phyloP scores from a whole-genome alignment of 2,113 vertebrate species.

The Thymallus thymallus region DNA sequence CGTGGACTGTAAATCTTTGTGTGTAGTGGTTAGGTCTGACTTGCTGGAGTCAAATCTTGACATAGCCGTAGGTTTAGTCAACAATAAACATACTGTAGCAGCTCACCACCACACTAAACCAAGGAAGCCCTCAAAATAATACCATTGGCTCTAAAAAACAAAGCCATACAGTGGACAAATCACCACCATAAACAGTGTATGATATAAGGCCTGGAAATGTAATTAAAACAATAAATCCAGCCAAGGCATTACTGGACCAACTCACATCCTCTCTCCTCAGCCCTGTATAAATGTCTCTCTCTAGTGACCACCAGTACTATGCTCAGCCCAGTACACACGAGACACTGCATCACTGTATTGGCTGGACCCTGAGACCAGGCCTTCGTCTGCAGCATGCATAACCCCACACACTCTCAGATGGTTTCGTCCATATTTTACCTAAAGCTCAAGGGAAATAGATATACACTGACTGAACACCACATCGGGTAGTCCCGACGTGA shows the following conservation, averaged over 20 bases:
- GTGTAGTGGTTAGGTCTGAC: background rate
- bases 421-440: slow-evolving; percentile 91
- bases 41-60: background rate
- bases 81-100: background rate
- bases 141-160: slow-evolving; percentile 72
- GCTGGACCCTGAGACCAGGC: no score
- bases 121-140: background rate
- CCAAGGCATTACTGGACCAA: slow-evolving; percentile 80
- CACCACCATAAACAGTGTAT: slow-evolving; percentile 87
- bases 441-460: slow-evolving; percentile 82
- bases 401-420: slow-evolving; percentile 79
- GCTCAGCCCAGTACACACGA: background rate
- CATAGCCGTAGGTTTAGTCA: no score
- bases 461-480: slow-evolving; percentile 65
- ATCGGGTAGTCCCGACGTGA: no score
- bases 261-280: background rate
- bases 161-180: slow-evolving; percentile 82
- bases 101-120: background rate
- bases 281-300: slow-evolving; percentile 10
- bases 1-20: no score
- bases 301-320: background rate
- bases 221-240: slow-evolving; percentile 96
- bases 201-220: slow-evolving; percentile 87
- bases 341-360: background rate
- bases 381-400: slow-evolving; percentile 12